Evolutionary conservation across 2,113 vertebrate genomes (phyloP).

Genomic region (Oreochromis niloticus): DNA sequence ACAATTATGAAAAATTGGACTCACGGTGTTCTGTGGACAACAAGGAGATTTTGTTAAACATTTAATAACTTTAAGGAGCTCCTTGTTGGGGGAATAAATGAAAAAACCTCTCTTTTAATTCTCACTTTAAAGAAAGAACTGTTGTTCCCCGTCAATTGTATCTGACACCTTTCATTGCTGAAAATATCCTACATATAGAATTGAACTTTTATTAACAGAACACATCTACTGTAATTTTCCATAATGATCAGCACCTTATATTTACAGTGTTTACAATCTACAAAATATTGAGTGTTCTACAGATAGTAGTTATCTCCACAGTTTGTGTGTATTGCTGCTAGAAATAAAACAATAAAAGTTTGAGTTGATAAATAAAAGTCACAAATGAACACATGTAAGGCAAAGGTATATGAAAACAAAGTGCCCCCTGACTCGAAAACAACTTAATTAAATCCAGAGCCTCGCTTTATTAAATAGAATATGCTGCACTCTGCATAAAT

Average conservation of each 20-base stretch:
- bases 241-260: not conserved
- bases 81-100: not conserved
- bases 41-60: not conserved
- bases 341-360: constrained; percentile 35
- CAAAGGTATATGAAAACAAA: constrained; percentile 57
- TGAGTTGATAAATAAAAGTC: constrained; percentile 26
- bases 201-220: not conserved
- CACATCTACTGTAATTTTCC: not conserved
- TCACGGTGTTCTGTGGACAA: not conserved
- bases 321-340: not conserved
- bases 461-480: constrained; percentile 64
- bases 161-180: not conserved
- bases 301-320: not conserved
- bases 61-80: not conserved
- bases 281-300: constrained; percentile 1
- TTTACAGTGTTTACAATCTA: not conserved
- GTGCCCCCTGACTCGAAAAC: constrained; percentile 30
- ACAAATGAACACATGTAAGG: constrained; percentile 35
- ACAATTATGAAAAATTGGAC: not conserved
- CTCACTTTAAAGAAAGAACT: not conserved
- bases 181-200: not conserved
- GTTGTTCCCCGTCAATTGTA: not conserved
- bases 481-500: constrained; percentile 62
- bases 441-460: constrained; percentile 57
- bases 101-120: not conserved